Evolutionary conservation across 1,140 invertebrate genomes (phyloP).

Genomic region (Sycophaga agraensis): DNA sequence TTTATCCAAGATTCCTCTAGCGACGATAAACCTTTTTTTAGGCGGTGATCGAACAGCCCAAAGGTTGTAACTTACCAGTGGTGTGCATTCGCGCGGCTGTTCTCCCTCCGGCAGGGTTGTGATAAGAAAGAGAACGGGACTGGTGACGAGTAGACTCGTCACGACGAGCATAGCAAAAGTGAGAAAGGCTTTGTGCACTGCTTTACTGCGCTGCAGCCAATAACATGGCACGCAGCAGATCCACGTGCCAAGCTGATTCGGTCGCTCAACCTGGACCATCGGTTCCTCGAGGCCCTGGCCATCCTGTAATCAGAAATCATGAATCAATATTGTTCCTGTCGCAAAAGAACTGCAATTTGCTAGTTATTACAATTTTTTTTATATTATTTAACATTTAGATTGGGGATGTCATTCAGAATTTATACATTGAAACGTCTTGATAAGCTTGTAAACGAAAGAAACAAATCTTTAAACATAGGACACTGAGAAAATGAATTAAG

Average conservation of each 20-base stretch:
- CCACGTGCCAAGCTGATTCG: conserved; percentile 57
- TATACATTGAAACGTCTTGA: too few species aligned
- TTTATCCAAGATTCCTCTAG: too few species aligned
- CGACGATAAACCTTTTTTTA: too few species aligned
- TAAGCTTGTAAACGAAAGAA: too few species aligned
- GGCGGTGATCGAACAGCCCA: too few species aligned
- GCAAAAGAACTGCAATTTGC: neutral
- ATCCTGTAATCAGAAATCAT: conserved; percentile 12
- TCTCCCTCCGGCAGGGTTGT: conserved; percentile 61
- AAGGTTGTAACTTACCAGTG: conserved; percentile 44
- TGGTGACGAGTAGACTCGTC: conserved; percentile 63
- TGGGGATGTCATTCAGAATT: too few species aligned
- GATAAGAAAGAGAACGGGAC: conserved; percentile 64
- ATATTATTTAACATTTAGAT: too few species aligned
- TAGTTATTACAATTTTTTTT: too few species aligned
- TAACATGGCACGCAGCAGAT: conserved; percentile 64
- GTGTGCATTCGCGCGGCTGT: conserved; percentile 58
- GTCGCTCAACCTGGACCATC: conserved; percentile 45
- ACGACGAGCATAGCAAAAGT: conserved; percentile 63
- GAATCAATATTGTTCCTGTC: neutral
- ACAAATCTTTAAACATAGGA: too few species aligned
- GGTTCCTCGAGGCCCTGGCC: conserved; percentile 40
- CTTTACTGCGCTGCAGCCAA: conserved; percentile 61
- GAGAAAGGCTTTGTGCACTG: conserved; percentile 64
- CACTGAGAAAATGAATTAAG: too few species aligned